Evolutionary conservation across 2,113 vertebrate genomes (phyloP).

Genomic region (Lonchura striata): DNA sequence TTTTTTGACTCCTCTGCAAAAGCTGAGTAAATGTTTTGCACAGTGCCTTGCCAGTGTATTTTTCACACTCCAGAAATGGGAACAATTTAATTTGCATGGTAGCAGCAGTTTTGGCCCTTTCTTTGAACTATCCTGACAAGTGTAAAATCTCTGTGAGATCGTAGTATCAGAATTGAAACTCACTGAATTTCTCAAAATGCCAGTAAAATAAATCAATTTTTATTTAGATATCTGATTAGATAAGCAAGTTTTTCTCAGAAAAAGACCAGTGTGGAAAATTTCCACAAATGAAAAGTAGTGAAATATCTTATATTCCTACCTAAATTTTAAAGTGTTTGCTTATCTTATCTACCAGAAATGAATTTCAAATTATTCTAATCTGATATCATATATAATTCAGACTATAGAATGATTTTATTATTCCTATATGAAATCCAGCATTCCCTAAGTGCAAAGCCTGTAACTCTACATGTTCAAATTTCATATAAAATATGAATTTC

Average conservation of each 20-base stretch:
- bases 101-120: background rate
- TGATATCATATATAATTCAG: background rate
- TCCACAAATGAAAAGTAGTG: background rate
- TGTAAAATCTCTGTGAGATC: background rate
- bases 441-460: background rate
- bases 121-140: background rate
- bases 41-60: background rate
- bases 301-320: background rate
- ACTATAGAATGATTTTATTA: background rate
- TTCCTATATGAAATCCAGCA: background rate
- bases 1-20: background rate
- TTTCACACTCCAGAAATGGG: background rate
- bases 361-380: background rate
- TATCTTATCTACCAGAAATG: background rate
- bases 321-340: background rate
- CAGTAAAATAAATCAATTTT: background rate
- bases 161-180: background rate
- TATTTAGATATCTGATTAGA: background rate
- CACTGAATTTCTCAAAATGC: background rate
- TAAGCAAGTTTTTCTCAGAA: background rate
- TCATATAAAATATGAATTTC: background rate
- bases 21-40: background rate
- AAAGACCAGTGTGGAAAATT: background rate
- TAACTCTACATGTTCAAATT: background rate
- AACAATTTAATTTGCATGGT: background rate